Conservation (phyloP, 53 echinoderm and acorn worm genomes). For the Paracentrotus lividus region DNA sequence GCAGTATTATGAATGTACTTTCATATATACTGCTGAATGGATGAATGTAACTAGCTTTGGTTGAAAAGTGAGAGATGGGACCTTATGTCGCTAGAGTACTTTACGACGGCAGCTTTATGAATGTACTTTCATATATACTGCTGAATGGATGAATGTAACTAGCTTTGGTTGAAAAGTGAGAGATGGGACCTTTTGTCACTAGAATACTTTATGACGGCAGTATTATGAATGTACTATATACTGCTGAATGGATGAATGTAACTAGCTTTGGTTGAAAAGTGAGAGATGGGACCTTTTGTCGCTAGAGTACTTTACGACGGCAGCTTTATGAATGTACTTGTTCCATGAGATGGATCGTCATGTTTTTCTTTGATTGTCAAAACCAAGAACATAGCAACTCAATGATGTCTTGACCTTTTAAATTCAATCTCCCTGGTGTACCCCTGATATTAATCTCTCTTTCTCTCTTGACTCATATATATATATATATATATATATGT, state of each 20-base stretch:
- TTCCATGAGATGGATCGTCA: slow-evolving; percentile 8
- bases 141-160: too few relatives aligned
- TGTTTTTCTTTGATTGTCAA: slow-evolving; percentile 2
- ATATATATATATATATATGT: too few relatives aligned
- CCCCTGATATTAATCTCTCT: slow-evolving; percentile 46
- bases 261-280: background rate
- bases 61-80: too few relatives aligned
- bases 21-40: too few relatives aligned
- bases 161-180: too few relatives aligned
- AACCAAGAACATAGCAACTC: background rate
- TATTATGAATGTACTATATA: background rate
- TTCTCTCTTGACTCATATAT: background rate
- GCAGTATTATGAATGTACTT: too few relatives aligned
- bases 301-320: background rate
- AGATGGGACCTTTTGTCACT: too few relatives aligned
- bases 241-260: background rate
- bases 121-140: too few relatives aligned
- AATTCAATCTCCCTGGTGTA: slow-evolving; percentile 1
- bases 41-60: too few relatives aligned
- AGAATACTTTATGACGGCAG: too few relatives aligned
- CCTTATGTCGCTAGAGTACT: too few relatives aligned
- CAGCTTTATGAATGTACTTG: background rate
- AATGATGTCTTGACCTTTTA: slow-evolving; percentile 24
- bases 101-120: too few relatives aligned
- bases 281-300: background rate